phyloP scores from a whole-genome alignment of 2,888 invertebrate species.

The Argynnis bischoffii region DNA sequence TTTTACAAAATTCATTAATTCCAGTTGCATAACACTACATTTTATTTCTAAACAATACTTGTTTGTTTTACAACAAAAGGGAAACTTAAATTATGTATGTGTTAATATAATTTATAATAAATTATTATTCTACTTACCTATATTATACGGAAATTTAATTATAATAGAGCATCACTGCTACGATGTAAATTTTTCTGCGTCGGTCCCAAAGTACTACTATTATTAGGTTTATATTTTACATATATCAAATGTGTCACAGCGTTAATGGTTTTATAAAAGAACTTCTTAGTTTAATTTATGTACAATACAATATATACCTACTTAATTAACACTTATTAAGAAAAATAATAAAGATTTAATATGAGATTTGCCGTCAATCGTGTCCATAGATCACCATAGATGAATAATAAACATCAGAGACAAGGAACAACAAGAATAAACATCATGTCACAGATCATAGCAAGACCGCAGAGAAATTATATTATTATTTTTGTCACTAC shows the following conservation, averaged over 20 bases:
- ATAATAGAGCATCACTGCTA: constrained; percentile 3
- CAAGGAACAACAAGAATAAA: too few species aligned
- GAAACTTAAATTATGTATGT: not conserved
- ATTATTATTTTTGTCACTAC: too few species aligned
- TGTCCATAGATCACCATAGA: too few species aligned
- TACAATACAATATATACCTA: too few species aligned
- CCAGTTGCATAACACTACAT: constrained; percentile 11
- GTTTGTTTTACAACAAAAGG: not conserved
- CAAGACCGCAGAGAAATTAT: too few species aligned
- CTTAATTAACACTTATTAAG: too few species aligned
- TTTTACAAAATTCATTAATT: constrained; percentile 30
- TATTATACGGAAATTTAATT: not conserved
- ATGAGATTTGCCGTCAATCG: too few species aligned
- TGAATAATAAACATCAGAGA: too few species aligned
- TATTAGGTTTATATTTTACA: not conserved
- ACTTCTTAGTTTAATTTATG: too few species aligned
- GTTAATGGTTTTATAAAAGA: too few species aligned
- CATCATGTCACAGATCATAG: too few species aligned
- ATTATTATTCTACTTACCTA: constrained; percentile 13
- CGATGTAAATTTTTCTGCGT: not conserved
- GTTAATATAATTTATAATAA: not conserved
- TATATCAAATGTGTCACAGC: not conserved
- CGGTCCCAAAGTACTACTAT: not conserved
- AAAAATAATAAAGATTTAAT: too few species aligned
- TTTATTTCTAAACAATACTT: not conserved